Base-by-base conservation (phyloP, 1,140 invertebrate genomes). In the Chymomyza costata region DNA sequence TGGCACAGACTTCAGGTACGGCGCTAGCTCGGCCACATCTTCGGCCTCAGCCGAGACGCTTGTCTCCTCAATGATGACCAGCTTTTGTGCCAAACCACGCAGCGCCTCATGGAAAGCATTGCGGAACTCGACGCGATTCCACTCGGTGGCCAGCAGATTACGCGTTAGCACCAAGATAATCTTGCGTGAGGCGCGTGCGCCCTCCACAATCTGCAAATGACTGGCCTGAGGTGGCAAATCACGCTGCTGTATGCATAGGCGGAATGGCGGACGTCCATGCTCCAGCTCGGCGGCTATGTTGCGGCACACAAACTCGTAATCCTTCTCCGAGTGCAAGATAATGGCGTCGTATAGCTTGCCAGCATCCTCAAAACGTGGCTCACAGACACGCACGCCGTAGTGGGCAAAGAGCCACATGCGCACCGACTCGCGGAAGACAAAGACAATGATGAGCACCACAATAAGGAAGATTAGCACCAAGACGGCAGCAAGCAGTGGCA, bases 341-440 rank as follows among this genome's bases (percentile, higher is more conserved):
- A 96, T 97, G 28, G 94, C 95, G 82, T 98, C 97, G 86, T 95
- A 97, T 7, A 95, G 87, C 67, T 95, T 95, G 73, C 95, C 93
- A 39, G 91, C 90, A 59, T 94, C 93, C 78, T 93, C 92, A 70
- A 89, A 90, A 48, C 83, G 63, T 1, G 84, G 80, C 48, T 85
- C 84, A 19, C 84, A 94, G 34, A 96, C 89, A 44, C 94, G 88
- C n/a, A 95, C 88, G 1, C 94, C 94, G 85, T 96, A 96, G 60
- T 92, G 91, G 25, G 94, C 93, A 83, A 95, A 95, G 51, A 95
- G 88, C 94, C 94, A 96, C 47, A 96, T 90, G 56, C 94, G 90
- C 45, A 97, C 91, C 45, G 94, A 91, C 84, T 95, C 93, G 41
- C 94, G 88, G 80, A 95, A 94, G 74, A 95, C 90, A 58, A 96